These are phyloP conservation scores for Protophormia terraenovae DNA, from an alignment of 2,888 invertebrate species.

Conservation along the genomic window DNA sequence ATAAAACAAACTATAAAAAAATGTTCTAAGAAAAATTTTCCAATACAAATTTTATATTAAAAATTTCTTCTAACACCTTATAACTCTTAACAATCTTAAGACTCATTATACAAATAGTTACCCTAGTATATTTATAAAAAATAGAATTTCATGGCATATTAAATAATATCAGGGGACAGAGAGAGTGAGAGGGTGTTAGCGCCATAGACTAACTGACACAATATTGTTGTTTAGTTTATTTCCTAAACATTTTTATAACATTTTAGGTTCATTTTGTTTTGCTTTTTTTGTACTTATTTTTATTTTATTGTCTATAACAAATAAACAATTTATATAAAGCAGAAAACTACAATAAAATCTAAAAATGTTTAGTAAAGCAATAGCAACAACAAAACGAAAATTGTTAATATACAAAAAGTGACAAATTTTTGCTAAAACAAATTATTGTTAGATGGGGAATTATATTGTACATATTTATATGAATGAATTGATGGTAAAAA, in stretches of 20 bases:
- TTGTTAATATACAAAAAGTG: neutral
- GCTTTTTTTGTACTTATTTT: neutral
- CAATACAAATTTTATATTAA: too few species aligned
- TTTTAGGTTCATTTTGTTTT: neutral
- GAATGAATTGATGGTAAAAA: neutral
- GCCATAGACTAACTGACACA: too few species aligned
- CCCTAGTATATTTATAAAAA: too few species aligned
- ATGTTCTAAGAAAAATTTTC: too few species aligned
- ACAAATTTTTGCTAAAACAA: neutral
- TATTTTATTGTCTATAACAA: neutral
- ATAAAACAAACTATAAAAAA: too few species aligned
- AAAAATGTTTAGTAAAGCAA: neutral
- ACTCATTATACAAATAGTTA: too few species aligned
- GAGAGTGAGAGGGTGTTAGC: too few species aligned
- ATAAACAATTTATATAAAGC: too few species aligned
- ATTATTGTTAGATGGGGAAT: neutral
- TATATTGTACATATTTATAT: neutral
- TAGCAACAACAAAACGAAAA: neutral
- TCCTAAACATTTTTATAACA: neutral
- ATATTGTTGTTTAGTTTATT: neutral
- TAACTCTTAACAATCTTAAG: too few species aligned
- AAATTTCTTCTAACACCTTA: too few species aligned
- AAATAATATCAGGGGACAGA: neutral
- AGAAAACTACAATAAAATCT: too few species aligned
- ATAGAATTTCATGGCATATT: neutral